These are phyloP conservation scores for Psophia crepitans DNA, from an alignment of 2,113 vertebrate genomes.

Conservation along the genomic window DNA sequence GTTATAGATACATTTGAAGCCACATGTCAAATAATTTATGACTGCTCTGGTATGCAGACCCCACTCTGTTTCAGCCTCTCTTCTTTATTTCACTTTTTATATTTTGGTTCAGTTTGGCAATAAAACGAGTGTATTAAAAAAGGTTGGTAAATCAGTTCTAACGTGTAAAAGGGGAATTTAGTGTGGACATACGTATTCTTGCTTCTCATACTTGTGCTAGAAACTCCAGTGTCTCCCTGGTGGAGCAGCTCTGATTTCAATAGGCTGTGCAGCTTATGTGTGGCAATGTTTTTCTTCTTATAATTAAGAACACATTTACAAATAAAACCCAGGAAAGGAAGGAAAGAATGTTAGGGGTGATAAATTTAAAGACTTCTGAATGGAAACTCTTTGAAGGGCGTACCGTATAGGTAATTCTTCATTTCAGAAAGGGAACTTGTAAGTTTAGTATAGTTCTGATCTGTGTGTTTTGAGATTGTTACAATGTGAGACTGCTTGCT, in stretches of 20 bases:
- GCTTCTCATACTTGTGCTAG: neutral
- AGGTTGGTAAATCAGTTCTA: neutral
- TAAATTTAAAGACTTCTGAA: slow-evolving; percentile 51
- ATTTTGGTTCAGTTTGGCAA: neutral
- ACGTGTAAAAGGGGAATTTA: neutral
- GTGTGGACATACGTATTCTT: neutral
- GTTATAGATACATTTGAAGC: neutral
- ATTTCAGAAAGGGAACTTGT: neutral
- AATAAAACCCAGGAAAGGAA: slow-evolving; percentile 70
- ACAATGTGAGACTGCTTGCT: neutral
- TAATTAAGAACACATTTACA: slow-evolving; percentile 72
- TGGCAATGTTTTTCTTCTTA: slow-evolving; percentile 54
- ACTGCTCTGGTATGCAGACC: neutral
- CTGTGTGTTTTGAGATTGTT: neutral
- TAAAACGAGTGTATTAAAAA: neutral
- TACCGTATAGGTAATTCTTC: slow-evolving; percentile 1
- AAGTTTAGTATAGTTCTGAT: neutral
- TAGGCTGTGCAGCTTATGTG: slow-evolving; percentile 14
- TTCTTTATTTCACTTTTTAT: neutral
- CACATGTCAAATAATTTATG: slow-evolving; percentile 6
- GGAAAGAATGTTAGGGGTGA: slow-evolving; percentile 44
- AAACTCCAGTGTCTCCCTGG: neutral
- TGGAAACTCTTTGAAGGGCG: slow-evolving; percentile 50
- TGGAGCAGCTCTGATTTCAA: slow-evolving; percentile 10
- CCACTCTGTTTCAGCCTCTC: neutral